These are phyloP conservation scores for Drosophila grimshawi DNA, from an alignment of 1,140 invertebrate species.

Conservation along the genomic window DNA sequence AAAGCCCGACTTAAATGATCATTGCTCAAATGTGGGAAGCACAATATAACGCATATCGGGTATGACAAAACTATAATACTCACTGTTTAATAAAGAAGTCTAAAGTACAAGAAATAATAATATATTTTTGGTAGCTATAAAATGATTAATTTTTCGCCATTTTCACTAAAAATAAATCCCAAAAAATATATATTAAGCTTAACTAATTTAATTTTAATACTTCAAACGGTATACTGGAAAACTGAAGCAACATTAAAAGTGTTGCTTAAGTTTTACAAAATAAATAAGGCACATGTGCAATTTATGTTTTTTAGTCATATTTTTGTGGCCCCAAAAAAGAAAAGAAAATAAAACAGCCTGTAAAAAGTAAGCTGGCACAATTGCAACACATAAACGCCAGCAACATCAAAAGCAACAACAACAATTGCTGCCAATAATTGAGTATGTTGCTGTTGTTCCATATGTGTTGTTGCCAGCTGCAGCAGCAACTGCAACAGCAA, in stretches of 20 bases:
- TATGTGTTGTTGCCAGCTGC: background rate
- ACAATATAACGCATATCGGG: too few species aligned
- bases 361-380: conserved; percentile 28
- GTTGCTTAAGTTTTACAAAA: background rate
- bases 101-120: too few species aligned
- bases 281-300: conserved; percentile 7
- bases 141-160: too few species aligned
- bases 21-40: too few species aligned
- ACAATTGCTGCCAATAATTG: conserved; percentile 30
- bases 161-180: too few species aligned
- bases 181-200: too few species aligned
- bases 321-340: conserved; percentile 3
- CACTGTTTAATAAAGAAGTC: too few species aligned
- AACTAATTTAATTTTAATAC: too few species aligned
- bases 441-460: conserved; percentile 20
- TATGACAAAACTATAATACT: too few species aligned
- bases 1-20: too few species aligned
- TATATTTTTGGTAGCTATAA: too few species aligned
- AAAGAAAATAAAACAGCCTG: conserved; percentile 18
- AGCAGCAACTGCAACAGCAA: background rate
- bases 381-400: conserved; percentile 40
- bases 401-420: conserved; percentile 14
- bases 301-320: conserved; percentile 36
- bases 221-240: too few species aligned
- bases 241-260: background rate